Evolutionary conservation across 2,797 vertebrate species (phyloP).

Genomic region (Pterois miles): DNA sequence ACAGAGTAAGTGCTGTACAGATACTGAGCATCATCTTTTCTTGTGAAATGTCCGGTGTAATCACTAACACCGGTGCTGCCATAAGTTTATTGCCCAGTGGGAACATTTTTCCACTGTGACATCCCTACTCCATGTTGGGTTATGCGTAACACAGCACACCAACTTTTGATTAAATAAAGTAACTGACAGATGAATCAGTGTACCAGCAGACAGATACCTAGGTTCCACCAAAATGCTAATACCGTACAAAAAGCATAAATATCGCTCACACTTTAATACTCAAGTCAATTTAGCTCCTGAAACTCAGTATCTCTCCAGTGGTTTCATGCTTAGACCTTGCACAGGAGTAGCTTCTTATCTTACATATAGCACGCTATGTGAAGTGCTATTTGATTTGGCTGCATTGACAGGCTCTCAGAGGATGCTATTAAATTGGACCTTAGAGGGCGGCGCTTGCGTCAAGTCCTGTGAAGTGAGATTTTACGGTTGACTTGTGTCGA

Average conservation of each 20-base stretch:
- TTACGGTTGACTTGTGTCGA: constrained; percentile 49
- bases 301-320: neutral
- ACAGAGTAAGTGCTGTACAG: too few relatives aligned
- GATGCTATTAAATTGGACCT: constrained; percentile 60
- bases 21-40: too few relatives aligned
- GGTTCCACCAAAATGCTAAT: neutral
- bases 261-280: neutral
- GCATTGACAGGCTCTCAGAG: constrained; percentile 36
- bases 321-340: neutral
- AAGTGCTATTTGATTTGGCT: constrained; percentile 8
- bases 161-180: neutral
- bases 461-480: constrained; percentile 51
- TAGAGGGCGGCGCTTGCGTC: constrained; percentile 23
- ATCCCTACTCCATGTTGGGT: neutral
- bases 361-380: neutral
- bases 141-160: neutral
- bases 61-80: fast-evolving
- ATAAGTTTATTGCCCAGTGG: too few relatives aligned
- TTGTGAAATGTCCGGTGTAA: too few relatives aligned
- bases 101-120: too few relatives aligned
- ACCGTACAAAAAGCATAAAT: neutral
- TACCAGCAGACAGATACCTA: neutral
- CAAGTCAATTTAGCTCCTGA: neutral
- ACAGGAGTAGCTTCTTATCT: constrained; percentile 2
- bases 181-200: neutral